Base-by-base conservation (phyloP, 2,797 vertebrate genomes). In the Rhinophrynus dorsalis region DNA sequence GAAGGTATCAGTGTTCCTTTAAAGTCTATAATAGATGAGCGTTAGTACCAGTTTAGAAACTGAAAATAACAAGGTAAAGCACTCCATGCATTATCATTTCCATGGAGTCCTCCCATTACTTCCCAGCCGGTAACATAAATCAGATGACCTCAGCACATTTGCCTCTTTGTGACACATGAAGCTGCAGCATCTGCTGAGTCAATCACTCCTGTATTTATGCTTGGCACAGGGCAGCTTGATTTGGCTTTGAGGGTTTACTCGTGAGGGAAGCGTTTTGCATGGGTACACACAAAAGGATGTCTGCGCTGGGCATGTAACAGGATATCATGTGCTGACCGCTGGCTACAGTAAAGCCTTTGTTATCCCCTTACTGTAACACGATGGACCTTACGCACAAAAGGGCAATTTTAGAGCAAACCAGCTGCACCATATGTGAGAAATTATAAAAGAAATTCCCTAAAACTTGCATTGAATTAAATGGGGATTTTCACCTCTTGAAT, bases 211-310 rank as follows among this genome's bases (percentile, higher is more conserved):
- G 64, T 23, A 52, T 18, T 7, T 20, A 18, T 50, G 20, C 35
- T 27, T 56, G 42, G 29, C 29, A 37, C 10, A n/a, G 20, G 1
- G 3, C 27, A 11, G 52, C 12, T 37, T 11, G 24, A 24, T 26
- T 32, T 20, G n/a, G 26, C 45, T 29, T 10, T 17, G 8, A 54
- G 37, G 38, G 17, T 13, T 54, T 20, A 26, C 48, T 62, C 9
- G 35, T 55, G 30, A 40, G 18, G 23, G n/a, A 40, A 20, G 37
- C 32, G 50, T 63, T 55, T 51, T 71, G 59, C 48, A 56, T 63
- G 59, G 52, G n/a, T 51, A 40, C 32, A 29, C 42, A 5, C 9
- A 15, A 48, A 33, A 57, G 60, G 42, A 51, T 50, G 40, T 64
- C 54, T 40, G 55, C 50, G 56, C 33, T 2, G n/a, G 15, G 24